Evolutionary conservation across 2,113 vertebrate genomes (phyloP).

Genomic region (Pelusios castaneus): DNA sequence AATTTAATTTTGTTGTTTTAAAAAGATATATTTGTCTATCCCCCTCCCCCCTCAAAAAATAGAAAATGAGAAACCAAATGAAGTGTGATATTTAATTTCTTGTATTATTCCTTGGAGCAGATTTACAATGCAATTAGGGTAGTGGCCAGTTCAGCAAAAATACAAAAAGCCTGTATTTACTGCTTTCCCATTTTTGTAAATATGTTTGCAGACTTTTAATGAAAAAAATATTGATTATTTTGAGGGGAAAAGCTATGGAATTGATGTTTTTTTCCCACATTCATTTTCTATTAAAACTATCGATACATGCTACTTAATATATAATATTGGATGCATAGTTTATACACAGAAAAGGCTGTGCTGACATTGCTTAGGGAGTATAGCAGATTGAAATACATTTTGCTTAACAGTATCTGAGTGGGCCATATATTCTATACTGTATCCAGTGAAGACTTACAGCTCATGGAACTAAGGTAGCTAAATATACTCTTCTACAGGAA

Average conservation of each 20-base stretch:
- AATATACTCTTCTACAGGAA: neutral
- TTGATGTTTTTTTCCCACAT: slow-evolving; percentile 35
- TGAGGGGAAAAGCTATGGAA: slow-evolving; percentile 46
- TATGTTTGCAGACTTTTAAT: slow-evolving; percentile 69
- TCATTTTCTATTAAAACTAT: slow-evolving; percentile 49
- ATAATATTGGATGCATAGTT: neutral
- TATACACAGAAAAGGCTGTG: slow-evolving; percentile 60
- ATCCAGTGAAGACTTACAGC: neutral
- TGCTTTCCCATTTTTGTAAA: slow-evolving; percentile 66
- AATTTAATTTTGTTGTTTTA: slow-evolving; percentile 51
- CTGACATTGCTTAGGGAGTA: slow-evolving; percentile 68
- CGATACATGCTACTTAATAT: neutral
- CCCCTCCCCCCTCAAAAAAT: neutral
- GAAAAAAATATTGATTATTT: slow-evolving; percentile 66
- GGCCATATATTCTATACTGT: neutral
- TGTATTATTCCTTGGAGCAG: slow-evolving; percentile 47
- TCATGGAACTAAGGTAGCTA: neutral
- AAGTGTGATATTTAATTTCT: slow-evolving; percentile 56
- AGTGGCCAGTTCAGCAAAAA: slow-evolving; percentile 56
- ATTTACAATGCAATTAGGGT: slow-evolving; percentile 55
- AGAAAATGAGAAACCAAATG: slow-evolving; percentile 21
- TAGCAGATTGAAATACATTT: slow-evolving; percentile 35
- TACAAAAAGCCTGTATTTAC: slow-evolving; percentile 46
- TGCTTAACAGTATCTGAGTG: slow-evolving; percentile 61
- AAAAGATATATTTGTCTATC: slow-evolving; percentile 1